Evolutionary conservation across 2,797 vertebrate genomes (phyloP).

Genomic region (Argentina silus): DNA sequence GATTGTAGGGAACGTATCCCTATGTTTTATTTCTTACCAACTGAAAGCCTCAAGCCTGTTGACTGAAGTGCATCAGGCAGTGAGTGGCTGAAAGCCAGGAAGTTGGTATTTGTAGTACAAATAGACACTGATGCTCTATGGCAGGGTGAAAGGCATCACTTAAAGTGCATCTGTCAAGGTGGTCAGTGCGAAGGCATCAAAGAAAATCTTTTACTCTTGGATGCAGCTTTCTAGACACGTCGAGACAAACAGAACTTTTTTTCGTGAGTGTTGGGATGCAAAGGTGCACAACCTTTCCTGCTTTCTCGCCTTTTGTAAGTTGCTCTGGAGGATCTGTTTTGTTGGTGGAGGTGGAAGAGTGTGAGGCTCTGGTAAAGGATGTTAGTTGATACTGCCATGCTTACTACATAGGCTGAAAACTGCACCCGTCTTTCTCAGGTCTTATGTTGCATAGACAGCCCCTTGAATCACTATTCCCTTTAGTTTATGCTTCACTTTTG

Average conservation of each 20-base stretch:
- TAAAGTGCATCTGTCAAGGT: not conserved
- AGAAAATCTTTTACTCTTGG: not conserved
- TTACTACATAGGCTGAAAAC: not conserved
- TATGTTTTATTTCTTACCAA: too few relatives aligned
- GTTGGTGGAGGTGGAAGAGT: constrained; percentile 13
- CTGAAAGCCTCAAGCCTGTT: not conserved
- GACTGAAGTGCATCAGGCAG: not conserved
- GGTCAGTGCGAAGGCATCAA: not conserved
- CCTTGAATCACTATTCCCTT: not conserved
- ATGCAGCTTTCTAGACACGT: too few relatives aligned
- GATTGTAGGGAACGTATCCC: not conserved
- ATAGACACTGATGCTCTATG: not conserved
- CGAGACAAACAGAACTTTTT: too few relatives aligned
- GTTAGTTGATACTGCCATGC: not conserved
- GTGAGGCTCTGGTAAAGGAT: not conserved
- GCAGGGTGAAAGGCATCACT: not conserved
- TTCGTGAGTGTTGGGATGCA: not conserved
- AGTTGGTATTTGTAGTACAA: not conserved
- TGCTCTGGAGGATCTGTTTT: not conserved
- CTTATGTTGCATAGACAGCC: not conserved
- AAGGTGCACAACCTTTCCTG: not conserved
- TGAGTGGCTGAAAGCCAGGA: not conserved
- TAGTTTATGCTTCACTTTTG: not conserved
- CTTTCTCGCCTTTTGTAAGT: not conserved
- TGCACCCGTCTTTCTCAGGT: not conserved